Base-by-base conservation (phyloP, 2,888 invertebrate species). In the Criorhina ranunculi region DNA sequence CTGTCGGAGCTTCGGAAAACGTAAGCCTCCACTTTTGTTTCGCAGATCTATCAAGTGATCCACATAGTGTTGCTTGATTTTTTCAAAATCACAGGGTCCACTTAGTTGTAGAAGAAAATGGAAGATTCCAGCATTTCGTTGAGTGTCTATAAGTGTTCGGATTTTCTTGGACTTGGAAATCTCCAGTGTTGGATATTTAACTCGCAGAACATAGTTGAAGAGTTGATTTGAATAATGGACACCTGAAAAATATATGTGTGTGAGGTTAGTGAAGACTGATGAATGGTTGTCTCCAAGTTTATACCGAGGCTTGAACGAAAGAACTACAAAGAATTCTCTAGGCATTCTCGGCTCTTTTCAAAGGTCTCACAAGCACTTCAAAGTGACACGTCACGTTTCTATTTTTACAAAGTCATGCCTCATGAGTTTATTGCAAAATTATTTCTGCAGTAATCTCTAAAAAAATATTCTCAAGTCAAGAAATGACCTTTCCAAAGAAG, bases 101-200 rank as follows among this genome's bases (percentile, higher is more conserved):
- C 93, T 94, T 0, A 96, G 92, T 81, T 93, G 93, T 1, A 96
- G 92, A 24, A 96, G 91, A 1, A 95, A 94, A 86, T 95, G 94
- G 85, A 96, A 94, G 81, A 96, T 94, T 8, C 95, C 96, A 87
- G 95, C 95, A 89, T 96, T 96, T 77, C 95, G 92, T 67, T 94
- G 94, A 0, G 96, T 96, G 88, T 96, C 96, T 60, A 95, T 93
- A 2, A 95, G 91, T 0, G 95, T 94, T 5, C 96, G 93, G 35
- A 95, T 91, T 40, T 95, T 94, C 88, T 94, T 93, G 0, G 93
- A 93, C 81, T 92, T 92, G 44, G 95, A 94, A 88, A 95, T 94
- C 86, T 94, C 94, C 72, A 94, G 88, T n/a, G 92, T 91, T 0
- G 94, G 94, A 88, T 94, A 94, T 85, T 93, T 92, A 87, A 93